Conservation (phyloP, 64 coral and sea anemone species). For the Acropora tenuis region DNA sequence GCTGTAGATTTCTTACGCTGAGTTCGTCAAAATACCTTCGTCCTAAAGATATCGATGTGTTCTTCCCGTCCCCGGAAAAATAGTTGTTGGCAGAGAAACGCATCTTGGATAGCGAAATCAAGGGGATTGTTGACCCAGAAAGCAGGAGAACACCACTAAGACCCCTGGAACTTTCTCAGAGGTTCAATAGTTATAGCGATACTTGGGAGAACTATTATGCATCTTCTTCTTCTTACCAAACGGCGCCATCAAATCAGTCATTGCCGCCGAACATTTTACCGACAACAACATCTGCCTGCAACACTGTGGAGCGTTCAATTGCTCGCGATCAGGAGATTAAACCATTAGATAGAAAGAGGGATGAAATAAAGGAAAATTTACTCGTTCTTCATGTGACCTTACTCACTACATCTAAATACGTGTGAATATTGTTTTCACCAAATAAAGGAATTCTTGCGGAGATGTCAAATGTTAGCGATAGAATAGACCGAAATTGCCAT, state of each 20-base stretch:
- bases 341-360: background rate
- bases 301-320: too few species aligned
- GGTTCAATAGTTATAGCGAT: background rate
- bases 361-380: constrained; percentile 23
- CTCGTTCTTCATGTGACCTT: background rate
- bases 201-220: too few species aligned
- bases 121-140: background rate
- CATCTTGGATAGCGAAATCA: constrained; percentile 20
- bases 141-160: background rate
- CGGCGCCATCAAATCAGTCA: background rate
- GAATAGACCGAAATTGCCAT: too few species aligned
- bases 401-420: too few species aligned
- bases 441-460: too few species aligned
- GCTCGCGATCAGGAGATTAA: background rate
- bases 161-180: background rate
- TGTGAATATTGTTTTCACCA: too few species aligned
- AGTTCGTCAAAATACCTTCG: too few species aligned
- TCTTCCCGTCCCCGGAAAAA: constrained; percentile 19
- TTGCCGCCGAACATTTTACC: background rate
- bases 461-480: too few species aligned
- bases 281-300: background rate
- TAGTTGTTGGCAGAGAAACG: constrained; percentile 35
- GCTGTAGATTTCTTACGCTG: background rate
- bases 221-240: background rate
- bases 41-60: background rate